A percentile compares a stretch with the other conserved stretches of the same genome.
Conservation (phyloP, 2,113 vertebrate species). For the Planiliza haematocheilus region DNA sequence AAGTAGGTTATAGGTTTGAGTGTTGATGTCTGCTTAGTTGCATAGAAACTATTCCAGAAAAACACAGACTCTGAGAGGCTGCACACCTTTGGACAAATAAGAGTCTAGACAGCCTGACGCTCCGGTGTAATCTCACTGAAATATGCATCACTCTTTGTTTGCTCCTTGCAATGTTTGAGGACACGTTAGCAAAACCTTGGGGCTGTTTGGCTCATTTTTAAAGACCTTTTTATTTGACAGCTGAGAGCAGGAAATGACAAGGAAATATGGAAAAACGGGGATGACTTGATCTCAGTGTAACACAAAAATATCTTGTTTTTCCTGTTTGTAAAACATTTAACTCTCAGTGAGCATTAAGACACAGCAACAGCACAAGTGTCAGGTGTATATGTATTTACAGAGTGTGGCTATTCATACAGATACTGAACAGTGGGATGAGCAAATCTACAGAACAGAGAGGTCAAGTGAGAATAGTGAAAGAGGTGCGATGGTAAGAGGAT, state of each 20-base stretch:
- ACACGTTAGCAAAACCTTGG: neutral
- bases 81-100: conserved; percentile 47
- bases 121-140: conserved; percentile 37
- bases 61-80: conserved; percentile 49
- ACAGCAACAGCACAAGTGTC: no score
- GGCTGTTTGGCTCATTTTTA: no score
- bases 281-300: no score
- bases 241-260: neutral
- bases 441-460: neutral
- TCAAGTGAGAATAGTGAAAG: neutral
- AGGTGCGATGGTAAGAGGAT: neutral
- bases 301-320: no score
- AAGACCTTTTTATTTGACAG: neutral
- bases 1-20: conserved; percentile 65
- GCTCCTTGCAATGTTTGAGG: neutral
- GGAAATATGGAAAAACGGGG: neutral
- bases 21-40: conserved; percentile 60
- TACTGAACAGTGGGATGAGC: neutral
- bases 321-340: no score
- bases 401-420: neutral
- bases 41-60: conserved; percentile 59
- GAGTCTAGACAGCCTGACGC: conserved; percentile 52
- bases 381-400: no score
- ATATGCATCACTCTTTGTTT: conserved; percentile 37
- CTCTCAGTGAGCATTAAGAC: no score